phyloP scores from a whole-genome alignment of 1,140 invertebrate genomes.

The Tetragnatha versicolor region DNA sequence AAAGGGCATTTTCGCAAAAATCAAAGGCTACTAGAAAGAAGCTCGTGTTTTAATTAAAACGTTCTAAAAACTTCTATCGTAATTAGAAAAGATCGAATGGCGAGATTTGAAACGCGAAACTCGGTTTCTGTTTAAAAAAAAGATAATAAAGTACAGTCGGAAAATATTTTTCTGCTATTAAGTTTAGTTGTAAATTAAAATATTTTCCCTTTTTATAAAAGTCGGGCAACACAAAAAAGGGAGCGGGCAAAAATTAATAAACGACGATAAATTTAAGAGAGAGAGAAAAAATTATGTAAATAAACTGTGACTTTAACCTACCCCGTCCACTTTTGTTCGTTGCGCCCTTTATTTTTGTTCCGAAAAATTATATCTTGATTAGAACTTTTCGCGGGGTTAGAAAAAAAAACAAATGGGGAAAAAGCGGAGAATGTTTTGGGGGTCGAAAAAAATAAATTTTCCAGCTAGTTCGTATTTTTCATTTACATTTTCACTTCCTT shows the following conservation, averaged over 20 bases:
- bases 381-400: not conserved
- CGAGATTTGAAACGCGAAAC: slow-evolving; percentile 17
- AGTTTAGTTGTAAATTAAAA: slow-evolving; percentile 36
- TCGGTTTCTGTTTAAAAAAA: slow-evolving; percentile 27
- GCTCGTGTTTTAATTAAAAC: slow-evolving; percentile 41
- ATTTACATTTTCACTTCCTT: too few relatives aligned
- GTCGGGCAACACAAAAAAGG: not conserved
- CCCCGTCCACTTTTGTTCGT: not conserved
- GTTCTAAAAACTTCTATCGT: slow-evolving; percentile 17
- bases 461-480: too few relatives aligned
- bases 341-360: slow-evolving; percentile 1
- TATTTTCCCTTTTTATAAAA: slow-evolving; percentile 6
- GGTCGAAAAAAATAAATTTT: too few relatives aligned
- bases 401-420: not conserved
- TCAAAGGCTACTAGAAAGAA: slow-evolving; percentile 33
- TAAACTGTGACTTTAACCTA: not conserved
- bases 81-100: slow-evolving; percentile 38
- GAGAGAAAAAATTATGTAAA: not conserved
- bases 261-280: slow-evolving; percentile 24
- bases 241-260: not conserved
- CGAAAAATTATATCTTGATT: slow-evolving; percentile 26
- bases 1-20: not conserved
- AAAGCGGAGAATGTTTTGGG: too few relatives aligned
- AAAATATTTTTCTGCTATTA: slow-evolving; percentile 32
- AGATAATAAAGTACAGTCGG: too few relatives aligned